These are phyloP conservation scores for Melipona beecheii DNA, from an alignment of 2,888 invertebrate species.

Conservation along the genomic window DNA sequence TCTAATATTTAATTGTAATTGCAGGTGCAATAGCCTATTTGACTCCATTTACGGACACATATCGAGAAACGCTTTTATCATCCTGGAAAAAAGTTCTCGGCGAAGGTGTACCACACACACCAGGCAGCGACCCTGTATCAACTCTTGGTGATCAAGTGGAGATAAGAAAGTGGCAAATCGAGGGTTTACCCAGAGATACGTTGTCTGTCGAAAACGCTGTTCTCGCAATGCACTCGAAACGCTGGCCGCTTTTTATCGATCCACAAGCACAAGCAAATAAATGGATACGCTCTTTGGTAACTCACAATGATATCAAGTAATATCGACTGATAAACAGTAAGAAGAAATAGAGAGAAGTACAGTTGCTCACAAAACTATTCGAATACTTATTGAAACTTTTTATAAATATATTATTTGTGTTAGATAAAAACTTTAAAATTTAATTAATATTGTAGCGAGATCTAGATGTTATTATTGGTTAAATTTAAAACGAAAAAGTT, in stretches of 20 bases:
- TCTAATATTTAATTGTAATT: not conserved
- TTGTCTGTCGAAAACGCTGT: slow-evolving; percentile 96
- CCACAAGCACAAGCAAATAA: slow-evolving; percentile 97
- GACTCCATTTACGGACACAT: slow-evolving; percentile 90
- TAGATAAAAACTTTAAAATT: too few species aligned
- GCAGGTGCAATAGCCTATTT: slow-evolving; percentile 92
- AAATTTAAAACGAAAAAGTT: too few species aligned
- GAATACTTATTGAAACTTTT: too few species aligned
- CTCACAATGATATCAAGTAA: too few species aligned
- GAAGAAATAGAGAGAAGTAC: too few species aligned
- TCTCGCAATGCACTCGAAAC: slow-evolving; percentile 91
- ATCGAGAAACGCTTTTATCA: slow-evolving; percentile 85
- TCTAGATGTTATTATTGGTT: too few species aligned
- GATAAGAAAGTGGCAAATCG: slow-evolving; percentile 93
- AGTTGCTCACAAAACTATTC: too few species aligned
- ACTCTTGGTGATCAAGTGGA: slow-evolving; percentile 91
- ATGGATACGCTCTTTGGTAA: slow-evolving; percentile 95
- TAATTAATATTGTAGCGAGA: too few species aligned
- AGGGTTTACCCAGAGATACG: slow-evolving; percentile 93
- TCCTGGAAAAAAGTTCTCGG: slow-evolving; percentile 86
- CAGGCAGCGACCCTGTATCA: slow-evolving; percentile 88
- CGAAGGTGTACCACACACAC: slow-evolving; percentile 88
- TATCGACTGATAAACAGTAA: too few species aligned
- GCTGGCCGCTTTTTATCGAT: slow-evolving; percentile 96
- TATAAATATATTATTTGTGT: too few species aligned